Percentiles rank a stretch among this genome's conserved stretches.
phyloP scores from a whole-genome alignment of 2,113 vertebrate genomes.

The Anarrhichthys ocellatus region DNA sequence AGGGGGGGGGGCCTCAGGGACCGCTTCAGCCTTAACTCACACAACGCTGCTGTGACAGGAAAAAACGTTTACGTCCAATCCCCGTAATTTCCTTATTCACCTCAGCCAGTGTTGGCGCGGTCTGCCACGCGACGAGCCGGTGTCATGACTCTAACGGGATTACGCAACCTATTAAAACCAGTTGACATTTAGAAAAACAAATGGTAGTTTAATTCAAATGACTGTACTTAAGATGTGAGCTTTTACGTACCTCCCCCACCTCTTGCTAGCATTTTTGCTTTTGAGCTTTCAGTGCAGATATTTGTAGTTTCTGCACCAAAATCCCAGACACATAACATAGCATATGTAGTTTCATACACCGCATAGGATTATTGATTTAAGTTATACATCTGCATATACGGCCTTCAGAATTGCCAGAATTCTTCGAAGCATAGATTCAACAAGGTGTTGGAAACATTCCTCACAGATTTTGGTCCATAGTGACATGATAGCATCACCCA shows the following conservation, averaged over 20 bases:
- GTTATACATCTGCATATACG: not conserved
- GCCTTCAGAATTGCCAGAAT: no score
- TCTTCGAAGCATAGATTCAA: no score
- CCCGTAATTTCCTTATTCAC: conserved; percentile 54
- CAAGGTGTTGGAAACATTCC: no score
- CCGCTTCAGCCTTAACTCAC: conserved; percentile 42
- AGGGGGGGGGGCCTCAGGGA: conserved; percentile 55
- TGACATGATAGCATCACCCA: no score
- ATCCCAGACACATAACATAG: not conserved
- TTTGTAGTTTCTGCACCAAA: not conserved
- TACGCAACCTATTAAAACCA: conserved; percentile 48
- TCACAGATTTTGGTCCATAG: no score
- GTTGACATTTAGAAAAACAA: conserved; percentile 65
- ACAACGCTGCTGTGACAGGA: conserved; percentile 48
- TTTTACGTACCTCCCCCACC: not conserved
- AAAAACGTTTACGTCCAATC: conserved; percentile 56
- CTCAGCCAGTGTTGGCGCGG: conserved; percentile 21
- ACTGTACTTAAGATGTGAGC: conserved; percentile 21
- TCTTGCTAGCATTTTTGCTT: not conserved
- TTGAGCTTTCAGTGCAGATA: not conserved
- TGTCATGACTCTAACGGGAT: conserved; percentile 51
- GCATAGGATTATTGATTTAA: conserved; percentile 23
- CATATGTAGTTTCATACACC: conserved; percentile 7
- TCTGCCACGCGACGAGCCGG: conserved; percentile 22
- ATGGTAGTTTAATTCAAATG: conserved; percentile 38